phyloP scores from a whole-genome alignment of 2,888 invertebrate genomes.

The Apodemia hepburni region DNA sequence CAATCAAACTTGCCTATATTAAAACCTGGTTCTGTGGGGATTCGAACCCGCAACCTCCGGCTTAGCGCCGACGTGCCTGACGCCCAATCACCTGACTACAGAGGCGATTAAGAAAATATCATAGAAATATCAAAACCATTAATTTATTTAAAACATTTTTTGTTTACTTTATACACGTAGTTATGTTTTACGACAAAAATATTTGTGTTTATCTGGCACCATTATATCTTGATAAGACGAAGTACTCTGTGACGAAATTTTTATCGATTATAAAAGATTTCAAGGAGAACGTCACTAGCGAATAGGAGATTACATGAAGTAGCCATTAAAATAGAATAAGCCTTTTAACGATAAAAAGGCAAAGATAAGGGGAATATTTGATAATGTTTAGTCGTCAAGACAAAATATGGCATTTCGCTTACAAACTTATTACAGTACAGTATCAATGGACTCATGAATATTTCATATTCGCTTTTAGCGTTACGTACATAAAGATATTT shows the following conservation, averaged over 20 bases:
- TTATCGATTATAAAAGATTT: constrained; percentile 10
- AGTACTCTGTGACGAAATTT: constrained; percentile 9
- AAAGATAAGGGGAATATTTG: constrained; percentile 16
- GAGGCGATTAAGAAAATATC: no score
- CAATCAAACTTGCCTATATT: no score
- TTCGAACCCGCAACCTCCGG: no score
- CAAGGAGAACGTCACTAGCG: constrained; percentile 8
- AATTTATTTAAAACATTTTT: neutral
- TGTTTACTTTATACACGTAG: neutral
- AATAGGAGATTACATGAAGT: constrained; percentile 11
- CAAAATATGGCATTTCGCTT: neutral
- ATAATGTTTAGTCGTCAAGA: neutral
- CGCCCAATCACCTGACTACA: no score
- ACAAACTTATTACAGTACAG: neutral
- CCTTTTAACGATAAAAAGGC: constrained; percentile 16
- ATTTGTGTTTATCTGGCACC: constrained; percentile 4
- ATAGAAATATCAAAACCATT: no score
- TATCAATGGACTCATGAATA: constrained; percentile 7
- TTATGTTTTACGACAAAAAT: neutral
- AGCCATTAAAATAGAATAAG: constrained; percentile 21
- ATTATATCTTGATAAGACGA: constrained; percentile 13
- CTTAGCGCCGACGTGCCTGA: no score
- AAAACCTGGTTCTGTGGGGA: no score
- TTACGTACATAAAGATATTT: neutral
- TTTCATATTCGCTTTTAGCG: neutral